Evolutionary conservation across 2,113 vertebrate genomes (phyloP).

Genomic region (Phyllostomus discolor): DNA sequence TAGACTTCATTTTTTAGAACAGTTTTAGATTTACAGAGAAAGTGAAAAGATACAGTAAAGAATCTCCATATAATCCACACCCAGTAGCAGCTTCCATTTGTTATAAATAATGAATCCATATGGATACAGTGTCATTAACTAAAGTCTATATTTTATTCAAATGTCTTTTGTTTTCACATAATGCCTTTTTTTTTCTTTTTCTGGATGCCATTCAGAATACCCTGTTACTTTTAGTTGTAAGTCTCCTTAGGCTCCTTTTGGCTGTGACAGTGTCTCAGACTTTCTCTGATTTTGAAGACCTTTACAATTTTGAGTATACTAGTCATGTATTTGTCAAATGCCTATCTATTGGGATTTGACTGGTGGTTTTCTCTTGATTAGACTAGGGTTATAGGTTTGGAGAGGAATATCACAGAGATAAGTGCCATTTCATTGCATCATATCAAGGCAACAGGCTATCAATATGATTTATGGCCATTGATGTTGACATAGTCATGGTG

Average conservation of each 20-base stretch:
- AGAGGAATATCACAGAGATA: not conserved
- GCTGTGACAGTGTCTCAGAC: not conserved
- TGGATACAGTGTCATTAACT: not conserved
- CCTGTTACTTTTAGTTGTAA: not conserved
- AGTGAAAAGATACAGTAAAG: not conserved
- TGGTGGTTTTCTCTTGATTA: not conserved
- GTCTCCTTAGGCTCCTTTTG: not conserved
- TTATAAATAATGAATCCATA: not conserved
- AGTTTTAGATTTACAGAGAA: constrained; percentile 11
- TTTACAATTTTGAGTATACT: not conserved
- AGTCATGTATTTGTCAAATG: not conserved
- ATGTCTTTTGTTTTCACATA: not conserved
- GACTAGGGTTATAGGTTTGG: not conserved
- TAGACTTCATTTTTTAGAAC: not conserved
- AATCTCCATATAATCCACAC: not conserved
- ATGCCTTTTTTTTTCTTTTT: not conserved
- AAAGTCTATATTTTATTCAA: not conserved
- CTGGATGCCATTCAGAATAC: not conserved
- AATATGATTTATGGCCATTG: not conserved
- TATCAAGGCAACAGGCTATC: not conserved
- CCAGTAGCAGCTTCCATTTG: not conserved
- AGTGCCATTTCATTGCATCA: not conserved
- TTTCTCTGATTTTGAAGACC: constrained; percentile 9
- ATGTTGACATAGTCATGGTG: not conserved
- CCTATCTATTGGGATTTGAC: not conserved